phyloP scores from a whole-genome alignment of 53 echinoderm and acorn worm species.

The Paracentrotus lividus region DNA sequence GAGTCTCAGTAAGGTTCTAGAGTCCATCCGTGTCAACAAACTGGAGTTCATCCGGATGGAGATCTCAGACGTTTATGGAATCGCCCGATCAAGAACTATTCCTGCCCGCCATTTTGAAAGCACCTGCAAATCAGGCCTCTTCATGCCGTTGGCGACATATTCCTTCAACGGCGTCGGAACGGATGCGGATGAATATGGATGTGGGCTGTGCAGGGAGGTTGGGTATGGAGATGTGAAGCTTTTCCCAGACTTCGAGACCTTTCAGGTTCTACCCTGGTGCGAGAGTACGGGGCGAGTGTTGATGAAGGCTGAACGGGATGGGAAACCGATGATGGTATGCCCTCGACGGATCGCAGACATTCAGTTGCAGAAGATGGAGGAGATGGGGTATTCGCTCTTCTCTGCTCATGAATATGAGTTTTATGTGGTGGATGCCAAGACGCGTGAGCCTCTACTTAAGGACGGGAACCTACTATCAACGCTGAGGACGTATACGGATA shows the following conservation, averaged over 20 bases:
- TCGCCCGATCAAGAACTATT: constrained; percentile 74
- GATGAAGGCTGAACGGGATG: constrained; percentile 65
- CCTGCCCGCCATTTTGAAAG: constrained; percentile 79
- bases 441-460: constrained; percentile 74
- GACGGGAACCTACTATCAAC: constrained; percentile 77
- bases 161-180: constrained; percentile 69
- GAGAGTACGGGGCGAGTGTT: constrained; percentile 87
- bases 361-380: constrained; percentile 80
- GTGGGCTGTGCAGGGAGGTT: constrained; percentile 73
- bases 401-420: constrained; percentile 98
- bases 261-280: constrained; percentile 87
- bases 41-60: constrained; percentile 83
- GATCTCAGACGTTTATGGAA: constrained; percentile 79
- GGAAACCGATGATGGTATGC: constrained; percentile 73
- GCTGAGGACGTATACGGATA: constrained; percentile 67
- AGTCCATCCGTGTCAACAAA: constrained; percentile 67
- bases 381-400: constrained; percentile 83
- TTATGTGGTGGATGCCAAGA: constrained; percentile 80
- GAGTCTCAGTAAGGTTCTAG: constrained; percentile 74
- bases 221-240: constrained; percentile 72
- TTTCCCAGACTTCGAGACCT: constrained; percentile 76
- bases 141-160: constrained; percentile 70
- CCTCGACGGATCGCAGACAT: constrained; percentile 85
- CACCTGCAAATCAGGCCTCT: constrained; percentile 69
- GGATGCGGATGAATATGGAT: constrained; percentile 68